Evolutionary conservation across 2,888 invertebrate genomes (phyloP).

Genomic region (Ornithoptera priamus): DNA sequence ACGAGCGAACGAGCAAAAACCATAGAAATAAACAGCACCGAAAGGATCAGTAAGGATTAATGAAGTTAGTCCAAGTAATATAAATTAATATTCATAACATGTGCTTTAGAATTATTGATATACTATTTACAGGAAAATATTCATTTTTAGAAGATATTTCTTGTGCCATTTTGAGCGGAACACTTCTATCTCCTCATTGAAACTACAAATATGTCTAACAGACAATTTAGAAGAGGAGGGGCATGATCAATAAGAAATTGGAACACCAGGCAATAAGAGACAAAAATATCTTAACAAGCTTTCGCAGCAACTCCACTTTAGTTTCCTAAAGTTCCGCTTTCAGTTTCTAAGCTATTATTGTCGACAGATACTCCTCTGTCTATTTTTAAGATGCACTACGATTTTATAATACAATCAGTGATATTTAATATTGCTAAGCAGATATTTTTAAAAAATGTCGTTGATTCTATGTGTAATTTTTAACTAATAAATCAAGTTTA

Average conservation of each 20-base stretch:
- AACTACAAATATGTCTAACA: conserved; percentile 5
- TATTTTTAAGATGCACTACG: background rate
- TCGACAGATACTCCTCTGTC: background rate
- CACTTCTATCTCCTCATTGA: background rate
- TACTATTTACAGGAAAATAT: no score
- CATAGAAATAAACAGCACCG: no score
- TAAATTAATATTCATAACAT: no score
- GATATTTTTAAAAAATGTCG: no score
- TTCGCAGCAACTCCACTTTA: background rate
- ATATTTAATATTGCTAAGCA: no score
- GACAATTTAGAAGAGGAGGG: conserved; percentile 7
- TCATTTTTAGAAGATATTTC: no score
- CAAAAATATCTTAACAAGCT: conserved; percentile 11
- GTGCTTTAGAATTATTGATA: no score
- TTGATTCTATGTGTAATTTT: no score
- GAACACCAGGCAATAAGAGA: conserved; percentile 13
- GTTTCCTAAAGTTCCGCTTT: background rate
- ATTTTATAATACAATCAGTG: background rate
- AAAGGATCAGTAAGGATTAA: no score
- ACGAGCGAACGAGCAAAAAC: no score
- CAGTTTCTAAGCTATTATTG: background rate
- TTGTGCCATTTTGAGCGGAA: background rate
- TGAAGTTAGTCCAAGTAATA: no score
- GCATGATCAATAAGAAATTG: conserved; percentile 10
- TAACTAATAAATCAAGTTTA: no score